Evolutionary conservation across 2,888 invertebrate species (phyloP), one percentile per base, ranked within the genome.

Genomic region (Pherbina coryleti): DNA sequence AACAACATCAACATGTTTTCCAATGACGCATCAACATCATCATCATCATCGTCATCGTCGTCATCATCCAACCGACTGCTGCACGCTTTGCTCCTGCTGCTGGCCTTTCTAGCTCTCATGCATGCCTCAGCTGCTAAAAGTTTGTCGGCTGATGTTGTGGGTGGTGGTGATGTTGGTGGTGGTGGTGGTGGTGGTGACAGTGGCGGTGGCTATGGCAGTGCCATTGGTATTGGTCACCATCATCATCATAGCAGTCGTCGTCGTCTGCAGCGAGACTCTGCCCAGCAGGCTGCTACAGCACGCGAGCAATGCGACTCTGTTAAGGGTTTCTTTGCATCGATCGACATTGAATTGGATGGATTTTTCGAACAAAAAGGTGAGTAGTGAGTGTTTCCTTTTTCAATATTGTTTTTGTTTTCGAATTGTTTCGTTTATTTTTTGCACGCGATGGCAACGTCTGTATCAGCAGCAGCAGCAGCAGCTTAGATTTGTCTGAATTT

Each of bases 341-440:
- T 88, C 83, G 87, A 88, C 84, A 86, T 88, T 79, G 84, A 86
- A 81, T 82, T 85, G 84, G 86, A 84, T 82, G 88, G 87, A 80
- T 82, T 82, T 82, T 85, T 84, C 79, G 85, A 86, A 83, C 84
- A 87, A 83, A 89, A 87, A 89, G 88, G 88, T 88, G 80, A 83
- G 79, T 67, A 17, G 55, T 2, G 22, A 19, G 55, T 22, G 22
- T 55, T 55, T 55, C 22, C 7, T 55, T 55, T 55, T 19, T 7
- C 22, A 7, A 19, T 55, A 19, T 8, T 55, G 19, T 55, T 55
- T 55, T 55, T 55, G 9, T 55, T 55, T 22, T 19, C 8, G 22
- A 55, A 19, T n/a, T n/a, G 22, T 19, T 55, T 19, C n/a, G 19
- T 55, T 44, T 44, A 1, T 44, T 44, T 44, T 44, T 44, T 44